These are phyloP conservation scores for Schrankia costaestrigalis DNA, from an alignment of 2,888 invertebrate species.

Conservation along the genomic window DNA sequence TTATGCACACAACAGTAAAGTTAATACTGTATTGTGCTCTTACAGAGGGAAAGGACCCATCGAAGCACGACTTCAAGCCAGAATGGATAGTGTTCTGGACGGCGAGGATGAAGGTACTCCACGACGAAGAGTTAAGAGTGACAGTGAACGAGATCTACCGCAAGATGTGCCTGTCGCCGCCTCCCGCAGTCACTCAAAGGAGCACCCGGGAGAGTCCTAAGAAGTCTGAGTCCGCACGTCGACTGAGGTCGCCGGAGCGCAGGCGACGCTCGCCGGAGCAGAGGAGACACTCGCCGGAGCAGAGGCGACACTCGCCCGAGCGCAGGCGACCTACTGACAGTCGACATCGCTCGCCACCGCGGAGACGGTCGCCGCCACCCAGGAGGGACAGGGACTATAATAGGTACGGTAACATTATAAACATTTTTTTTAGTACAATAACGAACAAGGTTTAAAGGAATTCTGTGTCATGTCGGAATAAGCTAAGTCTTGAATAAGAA, in stretches of 20 bases:
- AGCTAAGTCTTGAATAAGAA: too few species aligned
- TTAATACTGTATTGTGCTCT: too few species aligned
- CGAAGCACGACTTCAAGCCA: conserved; percentile 91
- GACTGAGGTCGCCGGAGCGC: conserved; percentile 6
- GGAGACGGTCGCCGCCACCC: conserved; percentile 18
- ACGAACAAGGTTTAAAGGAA: too few species aligned
- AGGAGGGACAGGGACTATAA: conserved; percentile 30
- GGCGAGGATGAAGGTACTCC: conserved; percentile 88
- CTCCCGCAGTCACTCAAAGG: too few species aligned
- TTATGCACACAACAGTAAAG: too few species aligned
- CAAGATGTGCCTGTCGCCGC: conserved; percentile 74
- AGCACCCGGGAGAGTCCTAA: too few species aligned
- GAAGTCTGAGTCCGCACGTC: too few species aligned
- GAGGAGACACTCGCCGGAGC: conserved; percentile 13
- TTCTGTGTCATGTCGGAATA: too few species aligned
- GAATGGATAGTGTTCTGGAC: conserved; percentile 95
- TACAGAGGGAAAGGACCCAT: conserved; percentile 86
- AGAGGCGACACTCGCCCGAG: conserved; percentile 6
- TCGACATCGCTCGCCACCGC: conserved; percentile 12
- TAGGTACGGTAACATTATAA: too few species aligned
- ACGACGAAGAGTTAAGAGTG: conserved; percentile 83
- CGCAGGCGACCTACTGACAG: not conserved
- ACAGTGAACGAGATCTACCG: conserved; percentile 86
- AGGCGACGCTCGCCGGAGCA: conserved; percentile 12
- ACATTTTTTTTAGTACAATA: too few species aligned